Conservation (phyloP, 2,888 invertebrate genomes). For the Drosophila engyochracea region DNA sequence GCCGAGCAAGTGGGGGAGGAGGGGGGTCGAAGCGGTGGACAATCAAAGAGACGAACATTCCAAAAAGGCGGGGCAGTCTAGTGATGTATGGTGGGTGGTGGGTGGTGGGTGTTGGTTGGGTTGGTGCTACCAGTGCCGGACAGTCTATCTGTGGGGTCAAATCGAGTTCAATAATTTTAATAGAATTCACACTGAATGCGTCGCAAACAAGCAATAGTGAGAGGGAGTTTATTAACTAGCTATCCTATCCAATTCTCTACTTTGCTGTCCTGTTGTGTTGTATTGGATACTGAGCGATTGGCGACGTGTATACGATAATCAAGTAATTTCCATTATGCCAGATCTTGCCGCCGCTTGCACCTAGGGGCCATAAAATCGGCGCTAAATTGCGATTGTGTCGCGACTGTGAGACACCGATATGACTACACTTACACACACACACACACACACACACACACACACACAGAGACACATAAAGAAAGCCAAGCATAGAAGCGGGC, state of each 20-base stretch:
- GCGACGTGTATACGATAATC: constrained; percentile 81
- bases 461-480: background rate
- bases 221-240: constrained; percentile 53
- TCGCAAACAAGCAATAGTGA: background rate
- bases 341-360: constrained; percentile 52
- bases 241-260: constrained; percentile 4
- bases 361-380: constrained; percentile 67
- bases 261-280: background rate
- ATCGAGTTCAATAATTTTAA: constrained; percentile 62
- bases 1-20: constrained; percentile 1
- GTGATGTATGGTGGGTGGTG: background rate
- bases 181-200: constrained; percentile 47
- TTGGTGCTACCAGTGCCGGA: background rate
- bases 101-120: no score
- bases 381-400: constrained; percentile 79
- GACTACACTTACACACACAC: constrained; percentile 20
- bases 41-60: background rate
- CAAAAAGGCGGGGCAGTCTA: background rate
- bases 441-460: constrained; percentile 19
- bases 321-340: constrained; percentile 79
- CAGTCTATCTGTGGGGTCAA: constrained; percentile 13
- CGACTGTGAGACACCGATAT: constrained; percentile 63
- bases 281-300: constrained; percentile 63
- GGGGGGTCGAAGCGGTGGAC: background rate
- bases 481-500: constrained; percentile 18